phyloP scores from a whole-genome alignment of 2,797 vertebrate genomes.

The Botia kubotai region DNA sequence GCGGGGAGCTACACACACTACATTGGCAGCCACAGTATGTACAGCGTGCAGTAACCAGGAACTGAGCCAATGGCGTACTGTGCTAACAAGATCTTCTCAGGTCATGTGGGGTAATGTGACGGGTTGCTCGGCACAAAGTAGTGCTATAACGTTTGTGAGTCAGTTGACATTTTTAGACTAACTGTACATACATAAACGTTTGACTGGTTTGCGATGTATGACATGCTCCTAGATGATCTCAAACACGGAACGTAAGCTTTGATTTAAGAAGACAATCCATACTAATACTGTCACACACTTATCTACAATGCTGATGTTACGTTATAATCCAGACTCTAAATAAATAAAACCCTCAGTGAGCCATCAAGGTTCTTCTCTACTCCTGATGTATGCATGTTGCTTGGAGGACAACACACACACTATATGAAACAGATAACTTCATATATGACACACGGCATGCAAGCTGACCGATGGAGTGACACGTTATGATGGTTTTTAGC shows the following conservation, averaged over 20 bases:
- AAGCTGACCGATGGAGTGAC: slow-evolving; percentile 10
- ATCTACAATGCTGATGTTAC: background rate
- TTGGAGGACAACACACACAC: background rate
- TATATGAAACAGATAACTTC: slow-evolving; percentile 2
- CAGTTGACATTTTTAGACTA: background rate
- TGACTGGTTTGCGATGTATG: too few species aligned
- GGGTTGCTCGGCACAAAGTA: background rate
- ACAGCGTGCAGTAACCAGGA: slow-evolving; percentile 1
- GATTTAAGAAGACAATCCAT: too few species aligned
- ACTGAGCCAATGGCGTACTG: background rate
- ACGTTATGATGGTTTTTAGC: slow-evolving; percentile 26
- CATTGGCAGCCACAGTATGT: slow-evolving; percentile 1
- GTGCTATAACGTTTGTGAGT: background rate
- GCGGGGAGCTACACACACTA: slow-evolving; percentile 37
- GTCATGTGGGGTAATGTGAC: slow-evolving; percentile 2
- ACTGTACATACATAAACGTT: background rate
- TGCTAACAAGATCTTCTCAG: background rate
- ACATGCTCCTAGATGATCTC: too few species aligned
- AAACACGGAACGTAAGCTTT: too few species aligned
- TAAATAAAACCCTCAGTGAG: slow-evolving; percentile 3
- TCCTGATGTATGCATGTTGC: slow-evolving; percentile 13
- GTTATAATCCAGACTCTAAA: background rate
- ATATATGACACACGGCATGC: slow-evolving; percentile 11
- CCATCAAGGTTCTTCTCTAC: background rate
- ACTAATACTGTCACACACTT: too few species aligned